Evolutionary conservation across 2,797 vertebrate genomes (phyloP).

Genomic region (Aselliscus stoliczkanus): DNA sequence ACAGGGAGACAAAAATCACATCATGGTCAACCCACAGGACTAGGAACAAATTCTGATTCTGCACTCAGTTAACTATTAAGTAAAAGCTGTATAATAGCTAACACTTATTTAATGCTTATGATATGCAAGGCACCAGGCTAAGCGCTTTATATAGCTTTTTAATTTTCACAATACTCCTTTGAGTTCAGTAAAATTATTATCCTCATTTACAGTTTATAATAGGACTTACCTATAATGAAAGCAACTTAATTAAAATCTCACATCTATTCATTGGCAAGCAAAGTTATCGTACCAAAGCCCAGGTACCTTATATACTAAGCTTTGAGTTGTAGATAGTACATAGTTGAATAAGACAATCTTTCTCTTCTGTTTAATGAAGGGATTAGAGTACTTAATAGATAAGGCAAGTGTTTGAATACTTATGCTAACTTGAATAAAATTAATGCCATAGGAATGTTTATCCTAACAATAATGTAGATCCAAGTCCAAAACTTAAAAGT

Average conservation of each 20-base stretch:
- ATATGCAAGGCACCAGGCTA: background rate
- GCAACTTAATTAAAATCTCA: background rate
- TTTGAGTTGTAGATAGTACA: background rate
- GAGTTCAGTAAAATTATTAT: background rate
- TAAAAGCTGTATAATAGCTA: background rate
- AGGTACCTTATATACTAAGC: background rate
- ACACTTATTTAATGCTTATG: background rate
- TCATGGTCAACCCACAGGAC: background rate
- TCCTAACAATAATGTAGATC: background rate
- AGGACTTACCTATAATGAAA: background rate
- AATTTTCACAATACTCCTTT: background rate
- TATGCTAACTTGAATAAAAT: background rate
- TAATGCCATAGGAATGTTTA: background rate
- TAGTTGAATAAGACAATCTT: background rate
- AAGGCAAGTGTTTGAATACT: background rate
- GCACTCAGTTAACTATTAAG: background rate
- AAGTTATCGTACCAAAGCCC: background rate
- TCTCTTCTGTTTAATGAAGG: background rate
- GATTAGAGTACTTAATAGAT: background rate
- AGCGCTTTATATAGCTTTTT: background rate
- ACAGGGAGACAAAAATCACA: background rate
- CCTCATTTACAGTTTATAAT: background rate
- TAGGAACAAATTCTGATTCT: slow-evolving; percentile 30
- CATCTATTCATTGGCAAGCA: background rate
- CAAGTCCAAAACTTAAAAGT: background rate